A percentile compares a stretch with the other conserved stretches of the same genome.
Evolutionary conservation across 1,140 invertebrate genomes (phyloP).

Genomic region (Anthonomus grandis): DNA sequence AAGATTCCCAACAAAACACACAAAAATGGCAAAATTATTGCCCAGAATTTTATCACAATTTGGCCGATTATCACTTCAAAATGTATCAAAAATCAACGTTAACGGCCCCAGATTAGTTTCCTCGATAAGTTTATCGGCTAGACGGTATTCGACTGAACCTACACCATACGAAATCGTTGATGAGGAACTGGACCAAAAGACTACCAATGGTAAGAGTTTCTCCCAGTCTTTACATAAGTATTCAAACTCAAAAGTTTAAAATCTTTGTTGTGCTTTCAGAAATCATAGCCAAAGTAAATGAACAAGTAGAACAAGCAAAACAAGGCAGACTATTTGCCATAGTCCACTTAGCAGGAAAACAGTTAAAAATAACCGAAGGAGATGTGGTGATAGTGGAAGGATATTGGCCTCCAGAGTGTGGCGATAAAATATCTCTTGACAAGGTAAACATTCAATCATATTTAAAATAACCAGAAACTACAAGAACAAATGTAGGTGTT

Average conservation of each 20-base stretch:
- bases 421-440: slow-evolving; percentile 79
- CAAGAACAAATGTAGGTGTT: slow-evolving; percentile 54
- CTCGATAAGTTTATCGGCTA: background rate
- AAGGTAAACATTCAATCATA: slow-evolving; percentile 65
- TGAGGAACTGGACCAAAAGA: slow-evolving; percentile 27
- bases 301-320: slow-evolving; percentile 53
- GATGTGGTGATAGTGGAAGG: slow-evolving; percentile 83
- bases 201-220: slow-evolving; percentile 26
- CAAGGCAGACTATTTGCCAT: slow-evolving; percentile 82
- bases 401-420: slow-evolving; percentile 78
- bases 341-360: slow-evolving; percentile 77
- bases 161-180: slow-evolving; percentile 40
- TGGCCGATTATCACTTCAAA: slow-evolving; percentile 9
- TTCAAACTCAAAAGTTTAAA: background rate
- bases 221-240: background rate
- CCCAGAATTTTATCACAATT: slow-evolving; percentile 17
- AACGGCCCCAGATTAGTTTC: background rate
- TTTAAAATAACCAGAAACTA: background rate
- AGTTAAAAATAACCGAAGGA: slow-evolving; percentile 82
- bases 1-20: too few species aligned
- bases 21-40: slow-evolving; percentile 24
- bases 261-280: too few species aligned
- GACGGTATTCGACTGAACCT: slow-evolving; percentile 27
- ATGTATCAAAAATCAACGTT: background rate
- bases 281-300: slow-evolving; percentile 55